Evolutionary conservation across 1,140 invertebrate species (phyloP), one percentile per base, ranked within the genome.

Genomic region (Papilio glaucus): DNA sequence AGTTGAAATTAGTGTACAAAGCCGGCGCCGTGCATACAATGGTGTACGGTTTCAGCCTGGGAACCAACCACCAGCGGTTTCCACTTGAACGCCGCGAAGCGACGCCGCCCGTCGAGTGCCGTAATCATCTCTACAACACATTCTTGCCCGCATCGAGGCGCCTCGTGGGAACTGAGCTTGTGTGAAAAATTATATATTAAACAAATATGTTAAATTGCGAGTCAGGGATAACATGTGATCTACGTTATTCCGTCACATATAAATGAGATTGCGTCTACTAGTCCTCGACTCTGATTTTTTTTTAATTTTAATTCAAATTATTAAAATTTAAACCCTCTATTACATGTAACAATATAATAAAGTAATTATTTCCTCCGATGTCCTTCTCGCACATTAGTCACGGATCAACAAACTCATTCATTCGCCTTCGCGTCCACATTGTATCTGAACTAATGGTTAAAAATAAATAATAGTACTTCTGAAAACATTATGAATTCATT

Each of bases 1-100:
- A 72, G 45, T 65, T 39, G n/a, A 4, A 37, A 37, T 21, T 15
- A 41, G 62, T 69, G 60, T 13, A 68, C 53, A 71, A n/a, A 75
- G 71, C 65, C 75, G 71, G 73, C 71, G 62, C 70, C 63, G 26
- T 57, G 29, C 38, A 8, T 39, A 75, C 81, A 81, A 75, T 72
- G 75, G 77, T 89, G 80, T 89, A 85, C 77, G 73, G 79, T 90
- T 88, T 82, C 88, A 85, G 78, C 76, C 75, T 90, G 88, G 81
- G 88, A 90, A 88, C 85, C 71, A 90, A 88, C 73, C 74, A 79
- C 71, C 63, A 61, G 67, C 49, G 49, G 63, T 77, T 85, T 87
- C 83, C 80, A 82, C 83, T 82, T 76, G 80, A 86, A 69, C 72
- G 82, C 53, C 74, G 53, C 74, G 73, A 79, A 72, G 77, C 37